These are phyloP conservation scores for Presbytis comata DNA, from an alignment of 2,797 vertebrate species.

Conservation along the genomic window DNA sequence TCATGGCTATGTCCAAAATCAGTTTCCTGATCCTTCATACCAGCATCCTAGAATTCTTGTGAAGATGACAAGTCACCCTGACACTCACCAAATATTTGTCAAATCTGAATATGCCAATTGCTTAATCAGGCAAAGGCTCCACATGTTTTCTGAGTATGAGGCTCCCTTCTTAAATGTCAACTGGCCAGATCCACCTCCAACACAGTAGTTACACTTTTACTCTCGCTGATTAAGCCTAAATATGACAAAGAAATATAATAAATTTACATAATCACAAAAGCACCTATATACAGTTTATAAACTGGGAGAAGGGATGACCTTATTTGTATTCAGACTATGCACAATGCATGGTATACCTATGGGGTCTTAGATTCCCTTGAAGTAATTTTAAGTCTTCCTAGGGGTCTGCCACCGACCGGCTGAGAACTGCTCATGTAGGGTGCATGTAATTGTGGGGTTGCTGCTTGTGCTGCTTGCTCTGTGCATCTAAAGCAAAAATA, in stretches of 20 bases:
- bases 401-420: background rate
- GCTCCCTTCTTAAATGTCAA: constrained; percentile 13
- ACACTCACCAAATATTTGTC: background rate
- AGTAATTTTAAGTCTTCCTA: background rate
- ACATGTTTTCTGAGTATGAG: background rate
- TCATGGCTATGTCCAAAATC: background rate
- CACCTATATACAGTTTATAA: background rate
- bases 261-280: background rate
- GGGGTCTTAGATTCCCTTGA: background rate
- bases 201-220: background rate
- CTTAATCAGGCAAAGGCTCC: background rate
- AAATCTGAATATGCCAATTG: background rate
- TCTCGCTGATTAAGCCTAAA: background rate
- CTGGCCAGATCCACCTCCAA: background rate
- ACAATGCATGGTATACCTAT: too few relatives aligned
- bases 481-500: background rate
- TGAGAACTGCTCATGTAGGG: background rate
- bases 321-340: background rate
- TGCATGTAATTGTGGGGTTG: background rate
- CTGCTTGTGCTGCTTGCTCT: background rate
- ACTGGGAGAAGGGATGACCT: background rate
- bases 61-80: background rate
- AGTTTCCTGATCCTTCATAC: background rate
- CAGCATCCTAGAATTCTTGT: background rate
- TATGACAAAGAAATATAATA: background rate